Evolutionary conservation across 2,797 vertebrate genomes (phyloP).

Genomic region (Mormyrus hasselquistii): DNA sequence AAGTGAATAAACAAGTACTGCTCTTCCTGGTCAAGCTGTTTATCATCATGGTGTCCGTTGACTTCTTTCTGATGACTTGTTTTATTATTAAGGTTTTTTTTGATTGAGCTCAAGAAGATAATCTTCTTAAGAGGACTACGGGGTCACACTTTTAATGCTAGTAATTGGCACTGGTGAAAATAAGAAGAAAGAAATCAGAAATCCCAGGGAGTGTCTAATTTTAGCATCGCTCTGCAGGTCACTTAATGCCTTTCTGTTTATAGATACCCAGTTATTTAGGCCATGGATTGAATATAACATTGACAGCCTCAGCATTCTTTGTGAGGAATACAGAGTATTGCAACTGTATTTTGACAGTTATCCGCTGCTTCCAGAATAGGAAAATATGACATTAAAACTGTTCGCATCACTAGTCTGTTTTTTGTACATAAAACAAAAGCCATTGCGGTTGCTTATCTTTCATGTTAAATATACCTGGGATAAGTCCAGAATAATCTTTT

Average conservation of each 20-base stretch:
- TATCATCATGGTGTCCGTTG: not conserved
- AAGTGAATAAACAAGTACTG: not conserved
- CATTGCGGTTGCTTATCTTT: not conserved
- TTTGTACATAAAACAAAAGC: not conserved
- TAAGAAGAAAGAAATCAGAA: not conserved
- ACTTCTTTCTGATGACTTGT: not conserved
- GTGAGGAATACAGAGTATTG: not conserved
- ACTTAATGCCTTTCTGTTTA: not conserved
- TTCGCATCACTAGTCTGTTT: not conserved
- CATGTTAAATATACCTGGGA: not conserved
- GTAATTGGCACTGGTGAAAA: not conserved
- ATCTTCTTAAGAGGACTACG: not conserved
- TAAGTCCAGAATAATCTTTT: conserved; percentile 11
- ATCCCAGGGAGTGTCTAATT: not conserved
- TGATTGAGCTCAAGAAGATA: not conserved
- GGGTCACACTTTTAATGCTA: not conserved
- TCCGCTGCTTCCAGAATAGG: not conserved
- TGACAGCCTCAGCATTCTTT: not conserved
- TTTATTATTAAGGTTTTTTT: not conserved
- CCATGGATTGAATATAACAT: not conserved
- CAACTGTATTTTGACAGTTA: conserved; percentile 9
- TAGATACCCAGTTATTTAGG: not conserved
- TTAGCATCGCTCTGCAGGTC: not conserved
- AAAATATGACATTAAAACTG: not conserved
- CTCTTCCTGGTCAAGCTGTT: not conserved